Percentiles rank a stretch among this genome's conserved stretches.
Evolutionary conservation across 1,140 invertebrate species (phyloP).

Genomic region (Diplogasteroides magnus): DNA sequence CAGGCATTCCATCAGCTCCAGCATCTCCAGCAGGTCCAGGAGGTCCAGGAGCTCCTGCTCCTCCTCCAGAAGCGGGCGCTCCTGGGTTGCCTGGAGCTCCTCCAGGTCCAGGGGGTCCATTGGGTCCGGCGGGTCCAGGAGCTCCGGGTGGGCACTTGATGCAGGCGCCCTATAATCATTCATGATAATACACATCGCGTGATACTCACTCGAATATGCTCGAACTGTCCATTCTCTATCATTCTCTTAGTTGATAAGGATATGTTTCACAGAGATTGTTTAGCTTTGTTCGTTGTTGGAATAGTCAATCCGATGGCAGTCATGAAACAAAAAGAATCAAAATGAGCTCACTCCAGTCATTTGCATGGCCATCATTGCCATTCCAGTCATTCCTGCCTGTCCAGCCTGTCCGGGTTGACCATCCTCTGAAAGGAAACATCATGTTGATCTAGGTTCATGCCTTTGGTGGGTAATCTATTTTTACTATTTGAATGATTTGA

Average conservation of each 20-base stretch:
- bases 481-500: too few relatives aligned
- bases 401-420: constrained; percentile 17
- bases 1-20: not conserved
- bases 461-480: not conserved
- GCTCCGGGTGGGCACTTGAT: constrained; percentile 11
- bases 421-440: constrained; percentile 7
- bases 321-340: too few relatives aligned
- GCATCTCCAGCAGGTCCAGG: not conserved
- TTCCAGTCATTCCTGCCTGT: constrained; percentile 25
- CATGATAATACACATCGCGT: too few relatives aligned
- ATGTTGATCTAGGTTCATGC: not conserved
- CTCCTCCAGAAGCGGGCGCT: constrained; percentile 8
- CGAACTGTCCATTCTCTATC: too few relatives aligned
- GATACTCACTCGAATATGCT: too few relatives aligned
- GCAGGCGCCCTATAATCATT: too few relatives aligned
- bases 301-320: too few relatives aligned
- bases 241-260: too few relatives aligned
- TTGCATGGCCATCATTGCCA: not conserved
- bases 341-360: too few relatives aligned
- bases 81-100: not conserved
- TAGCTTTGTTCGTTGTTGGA: too few relatives aligned
- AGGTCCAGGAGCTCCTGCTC: constrained; percentile 14
- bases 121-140: constrained; percentile 16
- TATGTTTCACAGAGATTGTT: too few relatives aligned
- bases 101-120: constrained; percentile 4